Base-by-base conservation (phyloP, 2,888 invertebrate species). In the Pammene aurita region DNA sequence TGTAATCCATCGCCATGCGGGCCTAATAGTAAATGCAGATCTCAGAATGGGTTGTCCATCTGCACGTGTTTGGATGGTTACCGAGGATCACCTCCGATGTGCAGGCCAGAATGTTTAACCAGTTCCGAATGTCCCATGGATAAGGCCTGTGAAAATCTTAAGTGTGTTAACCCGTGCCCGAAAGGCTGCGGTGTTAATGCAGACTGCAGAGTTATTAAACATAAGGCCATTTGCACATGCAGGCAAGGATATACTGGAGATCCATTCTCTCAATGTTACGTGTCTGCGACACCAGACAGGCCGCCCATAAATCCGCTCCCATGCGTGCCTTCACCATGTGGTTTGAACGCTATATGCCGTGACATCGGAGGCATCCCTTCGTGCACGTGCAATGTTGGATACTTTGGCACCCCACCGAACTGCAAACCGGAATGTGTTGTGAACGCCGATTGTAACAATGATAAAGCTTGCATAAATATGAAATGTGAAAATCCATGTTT, bases 1-100 rank as follows among this genome's bases (percentile, higher is more conserved):
- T 94, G 94, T 80, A 87, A 94, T 75, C 97, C 97, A 57, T 95
- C 96, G 41, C 96, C 96, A 5, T 97, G 97, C 83, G 97, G 97
- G 41, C 94, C 96, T 13, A 96, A 96, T 82, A 94, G 94, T 71
- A 93, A 93, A 78, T 95, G 95, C 80, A 92, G 88, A 77, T 87
- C 92, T 71, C 88, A 92, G 73, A 93, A 93, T 77, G 89, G 89
- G 55, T 84, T 95, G 82, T 94, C 95, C n/a, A 93, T 95, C 63
- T 96, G 96, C 83, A 94, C 94, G n/a, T 96, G 96, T 80, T 82
- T 95, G 61, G 94, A 93, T 63, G 94, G 93, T 46, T 96, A 94
- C 79, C 93, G 94, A 74, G 96, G 96, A 55, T 93, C 94, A 69
- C 96, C 96, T 71, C 95, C 95, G 65, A 90, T 93, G 78, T 96